These are phyloP conservation scores for Habroteleia sp. DNA, from an alignment of 2,888 invertebrate genomes.

Conservation along the genomic window DNA sequence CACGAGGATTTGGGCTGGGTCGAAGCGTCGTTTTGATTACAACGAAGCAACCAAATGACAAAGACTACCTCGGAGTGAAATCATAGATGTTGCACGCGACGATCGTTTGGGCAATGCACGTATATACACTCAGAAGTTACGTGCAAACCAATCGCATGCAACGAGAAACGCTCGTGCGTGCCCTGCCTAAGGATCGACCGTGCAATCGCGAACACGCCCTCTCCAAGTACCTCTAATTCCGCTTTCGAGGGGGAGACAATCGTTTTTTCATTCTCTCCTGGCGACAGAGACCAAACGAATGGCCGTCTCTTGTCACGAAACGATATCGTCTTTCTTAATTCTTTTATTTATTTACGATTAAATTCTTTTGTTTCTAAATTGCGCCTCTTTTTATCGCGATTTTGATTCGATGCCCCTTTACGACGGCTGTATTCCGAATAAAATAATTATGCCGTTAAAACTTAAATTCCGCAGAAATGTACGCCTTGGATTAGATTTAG, in stretches of 20 bases:
- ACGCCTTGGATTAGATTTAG: no score
- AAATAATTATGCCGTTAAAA: no score
- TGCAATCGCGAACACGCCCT: conserved; percentile 60
- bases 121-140: conserved; percentile 55
- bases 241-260: conserved; percentile 50
- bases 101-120: conserved; percentile 47
- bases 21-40: conserved; percentile 30
- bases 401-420: no score
- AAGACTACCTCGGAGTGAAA: conserved; percentile 14
- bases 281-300: conserved; percentile 45
- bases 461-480: no score
- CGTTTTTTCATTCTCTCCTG: conserved; percentile 28
- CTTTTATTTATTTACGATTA: conserved; percentile 24
- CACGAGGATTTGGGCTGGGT: no score
- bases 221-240: conserved; percentile 57
- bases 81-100: conserved; percentile 53
- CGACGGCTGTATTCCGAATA: no score
- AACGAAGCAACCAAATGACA: conserved; percentile 16
- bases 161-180: conserved; percentile 62
- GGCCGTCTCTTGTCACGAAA: conserved; percentile 61
- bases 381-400: conserved; percentile 1
- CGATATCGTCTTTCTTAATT: conserved; percentile 17
- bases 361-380: conserved; percentile 22
- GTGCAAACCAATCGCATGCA: conserved; percentile 67
- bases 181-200: conserved; percentile 48